A percentile compares a stretch with the other conserved stretches of the same genome.
phyloP scores from a whole-genome alignment of 2,888 invertebrate species.

The Drosophila phalerata region DNA sequence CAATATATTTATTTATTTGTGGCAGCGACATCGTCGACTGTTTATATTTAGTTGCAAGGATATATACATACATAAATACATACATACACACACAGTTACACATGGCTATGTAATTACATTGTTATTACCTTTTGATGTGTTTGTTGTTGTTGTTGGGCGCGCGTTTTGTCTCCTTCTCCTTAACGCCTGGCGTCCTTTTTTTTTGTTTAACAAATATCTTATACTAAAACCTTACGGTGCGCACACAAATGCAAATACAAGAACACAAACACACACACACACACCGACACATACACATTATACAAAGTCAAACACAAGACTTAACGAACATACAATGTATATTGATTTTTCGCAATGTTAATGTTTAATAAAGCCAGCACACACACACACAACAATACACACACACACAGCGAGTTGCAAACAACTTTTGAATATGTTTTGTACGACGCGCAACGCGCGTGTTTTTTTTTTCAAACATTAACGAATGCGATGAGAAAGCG shows the following conservation, averaged over 20 bases:
- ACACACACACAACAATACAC: conserved; percentile 24
- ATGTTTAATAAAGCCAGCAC: conserved; percentile 58
- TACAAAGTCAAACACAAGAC: conserved; percentile 22
- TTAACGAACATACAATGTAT: conserved; percentile 44
- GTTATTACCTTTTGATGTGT: conserved; percentile 41
- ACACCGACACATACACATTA: conserved; percentile 17
- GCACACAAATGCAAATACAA: conserved; percentile 35
- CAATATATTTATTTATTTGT: conserved; percentile 44
- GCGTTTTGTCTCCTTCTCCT: conserved; percentile 24
- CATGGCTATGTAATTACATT: conserved; percentile 20
- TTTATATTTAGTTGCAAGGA: conserved; percentile 69
- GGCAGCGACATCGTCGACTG: conserved; percentile 32
- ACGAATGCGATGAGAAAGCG: conserved; percentile 22
- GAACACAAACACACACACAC: no score
- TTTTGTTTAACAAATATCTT: conserved; percentile 64
- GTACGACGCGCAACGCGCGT: conserved; percentile 66
- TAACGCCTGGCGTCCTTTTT: conserved; percentile 52
- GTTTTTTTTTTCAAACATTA: conserved; percentile 58
- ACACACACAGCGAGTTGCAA: conserved; percentile 41
- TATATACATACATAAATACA: conserved; percentile 23
- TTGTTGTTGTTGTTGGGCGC: conserved; percentile 28
- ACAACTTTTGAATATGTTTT: conserved; percentile 62
- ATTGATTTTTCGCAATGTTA: conserved; percentile 68
- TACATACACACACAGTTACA: conserved; percentile 26
- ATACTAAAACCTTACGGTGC: conserved; percentile 30